Conservation (phyloP, 1,140 invertebrate species). For the Ridgeia piscesae region DNA sequence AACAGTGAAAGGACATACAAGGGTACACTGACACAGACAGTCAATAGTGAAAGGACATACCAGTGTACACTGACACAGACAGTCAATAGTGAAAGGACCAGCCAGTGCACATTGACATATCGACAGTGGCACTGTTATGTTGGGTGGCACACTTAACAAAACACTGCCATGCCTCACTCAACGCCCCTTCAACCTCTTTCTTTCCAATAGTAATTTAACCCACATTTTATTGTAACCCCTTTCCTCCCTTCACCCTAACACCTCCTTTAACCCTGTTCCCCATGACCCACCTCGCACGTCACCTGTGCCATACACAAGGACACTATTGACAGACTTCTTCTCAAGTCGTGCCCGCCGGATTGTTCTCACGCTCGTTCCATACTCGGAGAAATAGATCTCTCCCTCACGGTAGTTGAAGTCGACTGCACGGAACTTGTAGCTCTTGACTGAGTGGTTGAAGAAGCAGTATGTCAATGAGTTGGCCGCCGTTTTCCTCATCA, state of each 20-base stretch:
- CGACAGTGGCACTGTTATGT: too few relatives aligned
- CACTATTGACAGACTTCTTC: slow-evolving; percentile 10
- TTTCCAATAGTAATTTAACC: too few relatives aligned
- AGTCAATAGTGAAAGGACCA: too few relatives aligned
- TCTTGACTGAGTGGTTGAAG: background rate
- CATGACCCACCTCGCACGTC: background rate
- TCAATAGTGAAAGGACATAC: too few relatives aligned
- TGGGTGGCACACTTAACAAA: too few relatives aligned
- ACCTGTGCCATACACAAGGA: slow-evolving; percentile 13
- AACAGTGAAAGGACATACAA: too few relatives aligned
- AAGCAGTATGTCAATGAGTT: slow-evolving; percentile 14
- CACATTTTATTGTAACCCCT: too few relatives aligned
- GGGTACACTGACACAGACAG: too few relatives aligned
- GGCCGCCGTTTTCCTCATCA: background rate
- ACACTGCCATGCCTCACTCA: too few relatives aligned
- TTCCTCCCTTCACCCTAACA: background rate
- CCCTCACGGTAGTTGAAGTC: slow-evolving; percentile 20
- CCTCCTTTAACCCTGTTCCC: background rate
- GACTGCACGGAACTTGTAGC: slow-evolving; percentile 17
- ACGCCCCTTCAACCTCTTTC: too few relatives aligned
- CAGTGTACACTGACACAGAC: too few relatives aligned
- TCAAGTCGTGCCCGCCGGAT: slow-evolving; percentile 9
- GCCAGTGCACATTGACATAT: too few relatives aligned
- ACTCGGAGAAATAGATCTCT: slow-evolving; percentile 21
- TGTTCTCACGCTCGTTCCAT: background rate